Percentiles rank a stretch among this genome's conserved stretches.
phyloP scores from a whole-genome alignment of 2,888 invertebrate species.

The Orthonevra nobilis region DNA sequence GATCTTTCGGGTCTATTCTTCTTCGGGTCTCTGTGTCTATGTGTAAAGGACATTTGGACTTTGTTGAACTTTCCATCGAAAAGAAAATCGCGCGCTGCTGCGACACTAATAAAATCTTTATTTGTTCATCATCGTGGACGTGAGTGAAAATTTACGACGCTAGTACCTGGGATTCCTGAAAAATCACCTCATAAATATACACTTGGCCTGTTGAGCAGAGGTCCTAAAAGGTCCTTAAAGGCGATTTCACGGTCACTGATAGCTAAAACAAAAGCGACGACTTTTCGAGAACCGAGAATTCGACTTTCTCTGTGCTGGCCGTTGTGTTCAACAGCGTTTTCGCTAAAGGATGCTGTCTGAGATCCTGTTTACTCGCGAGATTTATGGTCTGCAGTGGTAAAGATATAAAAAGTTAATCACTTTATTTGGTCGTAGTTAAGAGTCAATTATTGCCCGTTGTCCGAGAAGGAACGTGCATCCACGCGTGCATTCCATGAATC shows the following conservation, averaged over 20 bases:
- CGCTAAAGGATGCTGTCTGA: constrained; percentile 10
- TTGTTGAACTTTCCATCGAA: too few species aligned
- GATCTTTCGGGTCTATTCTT: constrained; percentile 22
- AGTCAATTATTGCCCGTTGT: constrained; percentile 57
- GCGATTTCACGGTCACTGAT: constrained; percentile 69
- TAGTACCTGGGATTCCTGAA: constrained; percentile 64
- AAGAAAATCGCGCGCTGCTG: constrained; percentile 58
- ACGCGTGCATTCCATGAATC: constrained; percentile 53
- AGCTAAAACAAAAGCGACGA: constrained; percentile 40
- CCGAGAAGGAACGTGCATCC: constrained; percentile 37
- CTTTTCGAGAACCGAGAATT: too few species aligned
- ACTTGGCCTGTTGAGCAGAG: constrained; percentile 44
- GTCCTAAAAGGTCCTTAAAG: constrained; percentile 52
- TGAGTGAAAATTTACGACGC: constrained; percentile 64
- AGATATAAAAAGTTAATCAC: constrained; percentile 66
- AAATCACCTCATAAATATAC: constrained; percentile 60
- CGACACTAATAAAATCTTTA: constrained; percentile 65
- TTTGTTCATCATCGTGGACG: constrained; percentile 66
- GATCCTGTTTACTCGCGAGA: constrained; percentile 30
- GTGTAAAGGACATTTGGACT: too few species aligned
- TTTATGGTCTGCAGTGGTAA: constrained; percentile 61
- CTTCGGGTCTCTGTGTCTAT: constrained; percentile 8
- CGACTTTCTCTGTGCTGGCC: constrained; percentile 36
- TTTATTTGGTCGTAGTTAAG: constrained; percentile 61
- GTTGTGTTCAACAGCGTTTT: not conserved